Base-by-base conservation (phyloP, 1,140 invertebrate genomes). In the Leptinotarsa undecemlineata region DNA sequence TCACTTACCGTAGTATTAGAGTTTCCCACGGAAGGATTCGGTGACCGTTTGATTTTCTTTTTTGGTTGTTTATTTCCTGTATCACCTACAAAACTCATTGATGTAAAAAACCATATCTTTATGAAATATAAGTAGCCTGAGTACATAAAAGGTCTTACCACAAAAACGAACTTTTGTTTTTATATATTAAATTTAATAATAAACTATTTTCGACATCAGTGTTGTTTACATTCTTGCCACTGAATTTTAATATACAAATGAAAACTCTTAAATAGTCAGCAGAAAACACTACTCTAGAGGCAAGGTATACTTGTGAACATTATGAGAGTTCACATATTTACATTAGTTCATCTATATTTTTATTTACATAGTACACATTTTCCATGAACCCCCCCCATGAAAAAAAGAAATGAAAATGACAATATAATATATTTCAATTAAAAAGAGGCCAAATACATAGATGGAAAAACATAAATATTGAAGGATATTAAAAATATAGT, bases 41-140 rank as follows among this genome's bases (percentile, higher is more conserved):
- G 82, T 15, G 82, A 84, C 78, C 86, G 86, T 82, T 87, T 87
- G 26, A 69, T 82, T 17, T 60, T 57, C 82, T 86, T 87, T 79
- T 85, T 85, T 8, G 82, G 75, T 47, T 84, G 84, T 70, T 83
- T 74, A 67, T 78, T 82, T 15, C 70, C 20, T 63, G 74, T 71
- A 62, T 79, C 79, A 80, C 84, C 85, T 86, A 84, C 76, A 85
- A 85, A 76, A 78, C 76, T 78, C 48, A 74, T 42, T 42, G 33
- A 47, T 21, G 14, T 64, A 33, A 64, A 13, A 23, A 20, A 64
- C 63, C n/a, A 57, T 17, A 57, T 57, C 51, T n/a, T 57, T 57
- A 19, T 19, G 17, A 57, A 19, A 4, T 17, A 19, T 57, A 67
- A 70, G 33, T 61, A 48, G 79, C 80, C 73, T 77, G 79, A 80